phyloP scores from a whole-genome alignment of 1,140 invertebrate genomes.

The Wiebesia pumilae region DNA sequence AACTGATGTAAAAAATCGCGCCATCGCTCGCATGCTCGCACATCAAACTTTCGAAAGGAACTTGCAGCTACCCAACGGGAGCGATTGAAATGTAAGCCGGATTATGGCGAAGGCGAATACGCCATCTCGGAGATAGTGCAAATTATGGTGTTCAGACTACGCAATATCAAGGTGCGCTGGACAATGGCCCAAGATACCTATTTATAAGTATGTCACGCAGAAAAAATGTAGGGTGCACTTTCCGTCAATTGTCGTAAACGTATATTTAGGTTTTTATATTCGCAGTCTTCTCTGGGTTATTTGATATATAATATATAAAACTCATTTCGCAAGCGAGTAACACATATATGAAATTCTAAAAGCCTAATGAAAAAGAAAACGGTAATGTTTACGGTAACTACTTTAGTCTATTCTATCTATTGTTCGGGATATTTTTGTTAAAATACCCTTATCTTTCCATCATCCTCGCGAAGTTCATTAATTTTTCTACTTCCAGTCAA shows the following conservation, averaged over 20 bases:
- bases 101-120: neutral
- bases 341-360: neutral
- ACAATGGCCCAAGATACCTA: constrained; percentile 23
- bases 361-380: neutral
- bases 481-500: no score
- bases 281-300: constrained; percentile 3
- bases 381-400: neutral
- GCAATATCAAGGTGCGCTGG: neutral
- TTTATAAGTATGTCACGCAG: neutral
- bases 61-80: neutral
- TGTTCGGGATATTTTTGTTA: constrained; percentile 7
- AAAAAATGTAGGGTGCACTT: constrained; percentile 2
- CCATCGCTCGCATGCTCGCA: no score
- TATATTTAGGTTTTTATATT: neutral
- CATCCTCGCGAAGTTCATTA: no score
- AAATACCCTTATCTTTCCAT: neutral
- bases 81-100: constrained; percentile 15
- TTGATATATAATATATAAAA: neutral
- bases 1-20: neutral
- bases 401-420: neutral
- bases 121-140: neutral
- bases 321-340: neutral
- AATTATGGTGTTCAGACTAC: neutral
- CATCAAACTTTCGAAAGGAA: constrained; percentile 7
- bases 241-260: neutral